Conservation (phyloP, 1,140 invertebrate genomes). For the Tribolium madens region DNA sequence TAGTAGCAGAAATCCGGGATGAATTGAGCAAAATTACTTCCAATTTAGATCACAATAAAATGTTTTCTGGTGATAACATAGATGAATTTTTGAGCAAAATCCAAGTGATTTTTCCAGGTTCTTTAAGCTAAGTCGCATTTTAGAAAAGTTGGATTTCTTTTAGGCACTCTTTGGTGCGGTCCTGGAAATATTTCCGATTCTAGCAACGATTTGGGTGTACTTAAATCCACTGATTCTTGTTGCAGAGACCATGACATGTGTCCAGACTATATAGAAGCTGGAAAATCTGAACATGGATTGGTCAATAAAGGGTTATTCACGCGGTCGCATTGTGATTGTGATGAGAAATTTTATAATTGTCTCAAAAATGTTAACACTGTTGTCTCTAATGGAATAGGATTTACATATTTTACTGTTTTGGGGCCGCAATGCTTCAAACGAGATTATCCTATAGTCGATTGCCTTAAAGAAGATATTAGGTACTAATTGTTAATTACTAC, state of each 20-base stretch:
- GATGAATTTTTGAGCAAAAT: background rate
- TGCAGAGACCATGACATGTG: conserved; percentile 66
- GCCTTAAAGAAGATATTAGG: background rate
- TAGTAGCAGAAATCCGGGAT: background rate
- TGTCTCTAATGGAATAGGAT: conserved; percentile 68
- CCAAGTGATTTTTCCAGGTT: background rate
- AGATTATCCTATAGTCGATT: conserved; percentile 47
- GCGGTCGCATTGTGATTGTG: conserved; percentile 41
- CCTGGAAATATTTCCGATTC: conserved; percentile 67
- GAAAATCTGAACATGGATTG: conserved; percentile 47
- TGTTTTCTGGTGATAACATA: background rate
- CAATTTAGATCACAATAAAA: background rate
- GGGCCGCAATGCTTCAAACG: conserved; percentile 70
- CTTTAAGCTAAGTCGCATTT: background rate
- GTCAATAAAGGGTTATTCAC: conserved; percentile 68
- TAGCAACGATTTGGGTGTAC: conserved; percentile 67
- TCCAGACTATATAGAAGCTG: conserved; percentile 52
- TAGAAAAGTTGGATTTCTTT: background rate
- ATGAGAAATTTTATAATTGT: conserved; percentile 68
- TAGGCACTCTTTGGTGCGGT: conserved; percentile 73
- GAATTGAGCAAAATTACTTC: background rate
- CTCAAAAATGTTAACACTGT: conserved; percentile 67
- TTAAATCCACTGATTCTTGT: conserved; percentile 68
- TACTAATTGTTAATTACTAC: background rate
- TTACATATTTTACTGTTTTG: conserved; percentile 71